These are phyloP conservation scores for Pristionchus arcanus DNA, from an alignment of 2,888 invertebrate species.

Conservation along the genomic window DNA sequence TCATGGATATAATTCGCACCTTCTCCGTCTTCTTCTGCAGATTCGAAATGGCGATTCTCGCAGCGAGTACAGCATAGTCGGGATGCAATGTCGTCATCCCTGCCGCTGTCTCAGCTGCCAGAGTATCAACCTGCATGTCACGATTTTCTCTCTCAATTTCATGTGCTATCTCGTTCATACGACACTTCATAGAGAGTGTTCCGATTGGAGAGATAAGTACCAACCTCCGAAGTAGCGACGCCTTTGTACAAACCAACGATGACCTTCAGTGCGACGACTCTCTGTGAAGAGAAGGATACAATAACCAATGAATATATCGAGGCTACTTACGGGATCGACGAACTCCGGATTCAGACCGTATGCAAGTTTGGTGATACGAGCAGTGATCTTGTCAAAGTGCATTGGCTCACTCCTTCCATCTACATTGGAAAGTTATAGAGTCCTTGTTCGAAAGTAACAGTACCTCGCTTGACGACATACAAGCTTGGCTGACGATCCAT, in stretches of 20 bases:
- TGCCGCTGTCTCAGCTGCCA: conserved; percentile 99
- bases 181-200: too few species aligned
- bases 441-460: too few species aligned
- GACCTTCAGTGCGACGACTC: conserved; percentile 85
- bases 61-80: conserved; percentile 88
- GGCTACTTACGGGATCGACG: conserved; percentile 90
- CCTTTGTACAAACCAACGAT: conserved; percentile 96
- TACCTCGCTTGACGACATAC: too few species aligned
- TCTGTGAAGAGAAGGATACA: conserved; percentile 70
- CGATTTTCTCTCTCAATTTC: too few species aligned
- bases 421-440: too few species aligned
- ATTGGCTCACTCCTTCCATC: too few species aligned
- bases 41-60: conserved; percentile 94
- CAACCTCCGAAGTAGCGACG: conserved; percentile 85
- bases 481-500: too few species aligned
- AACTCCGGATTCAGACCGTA: conserved; percentile 89
- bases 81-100: conserved; percentile 97
- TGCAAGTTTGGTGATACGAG: too few species aligned
- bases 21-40: conserved; percentile 98
- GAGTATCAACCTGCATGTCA: conserved; percentile 93
- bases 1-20: conserved; percentile 79
- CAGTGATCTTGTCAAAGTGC: too few species aligned
- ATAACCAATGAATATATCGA: background rate
- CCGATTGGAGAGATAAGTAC: too few species aligned
- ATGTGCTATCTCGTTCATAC: too few species aligned